These are phyloP conservation scores for Callinectes sapidus DNA, from an alignment of 2,888 invertebrate genomes.

Conservation along the genomic window DNA sequence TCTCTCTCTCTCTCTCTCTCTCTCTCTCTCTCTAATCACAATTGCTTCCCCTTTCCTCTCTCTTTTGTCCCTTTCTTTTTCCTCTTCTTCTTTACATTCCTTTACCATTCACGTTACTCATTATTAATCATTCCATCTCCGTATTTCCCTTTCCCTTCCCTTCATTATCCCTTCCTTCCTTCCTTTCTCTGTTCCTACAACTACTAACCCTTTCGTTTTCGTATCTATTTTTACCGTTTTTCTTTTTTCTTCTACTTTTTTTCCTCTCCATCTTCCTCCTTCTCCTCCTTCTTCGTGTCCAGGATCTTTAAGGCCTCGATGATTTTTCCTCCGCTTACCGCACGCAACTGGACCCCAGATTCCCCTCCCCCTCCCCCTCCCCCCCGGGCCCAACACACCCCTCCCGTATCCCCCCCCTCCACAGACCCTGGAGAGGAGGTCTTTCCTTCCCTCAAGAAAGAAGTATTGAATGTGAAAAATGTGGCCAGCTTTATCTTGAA, in stretches of 20 bases:
- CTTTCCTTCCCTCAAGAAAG: not conserved
- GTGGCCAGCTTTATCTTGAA: not conserved
- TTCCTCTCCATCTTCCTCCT: not conserved
- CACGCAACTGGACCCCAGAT: not conserved
- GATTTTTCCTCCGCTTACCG: not conserved
- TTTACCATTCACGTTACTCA: not conserved
- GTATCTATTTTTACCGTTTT: not conserved
- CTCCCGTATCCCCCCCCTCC: too few species aligned
- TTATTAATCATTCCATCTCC: not conserved
- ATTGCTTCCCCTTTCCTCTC: not conserved
- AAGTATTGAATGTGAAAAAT: constrained; percentile 27
- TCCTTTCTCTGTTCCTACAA: not conserved
- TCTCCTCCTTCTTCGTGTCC: constrained; percentile 23
- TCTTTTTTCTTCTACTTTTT: not conserved
- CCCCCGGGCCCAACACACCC: too few species aligned
- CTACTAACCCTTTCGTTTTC: not conserved
- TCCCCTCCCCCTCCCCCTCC: too few species aligned
- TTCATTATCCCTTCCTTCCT: not conserved
- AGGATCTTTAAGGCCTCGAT: not conserved
- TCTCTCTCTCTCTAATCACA: not conserved
- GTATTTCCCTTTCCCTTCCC: not conserved
- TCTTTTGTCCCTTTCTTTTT: not conserved
- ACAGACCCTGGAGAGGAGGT: not conserved
- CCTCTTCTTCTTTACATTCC: not conserved
- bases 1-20: too few species aligned